These are phyloP conservation scores for Cryptotis parvus DNA, from an alignment of 2,113 vertebrate species.

Conservation along the genomic window DNA sequence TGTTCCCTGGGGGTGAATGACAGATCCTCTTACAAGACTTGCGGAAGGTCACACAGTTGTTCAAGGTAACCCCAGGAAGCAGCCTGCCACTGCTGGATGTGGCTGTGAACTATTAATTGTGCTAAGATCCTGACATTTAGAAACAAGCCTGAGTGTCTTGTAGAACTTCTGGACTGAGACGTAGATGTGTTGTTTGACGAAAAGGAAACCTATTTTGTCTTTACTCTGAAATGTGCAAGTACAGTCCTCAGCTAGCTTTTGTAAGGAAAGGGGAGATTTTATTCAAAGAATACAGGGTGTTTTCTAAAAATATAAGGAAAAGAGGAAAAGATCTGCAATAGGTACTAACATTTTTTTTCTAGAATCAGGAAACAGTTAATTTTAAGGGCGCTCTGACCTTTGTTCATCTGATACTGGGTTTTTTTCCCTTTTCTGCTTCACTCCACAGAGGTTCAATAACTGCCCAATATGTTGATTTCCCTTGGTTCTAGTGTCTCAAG, in stretches of 20 bases:
- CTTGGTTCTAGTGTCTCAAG: neutral
- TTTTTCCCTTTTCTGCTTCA: neutral
- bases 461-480: neutral
- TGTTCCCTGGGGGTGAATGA: neutral
- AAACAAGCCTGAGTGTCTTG: conserved; percentile 9
- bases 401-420: neutral
- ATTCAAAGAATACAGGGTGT: neutral
- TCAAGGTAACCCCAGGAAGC: neutral
- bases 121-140: conserved; percentile 21
- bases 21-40: neutral
- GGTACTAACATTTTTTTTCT: neutral
- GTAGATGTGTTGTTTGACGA: neutral
- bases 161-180: neutral
- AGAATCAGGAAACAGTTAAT: neutral
- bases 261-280: neutral
- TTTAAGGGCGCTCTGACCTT: neutral
- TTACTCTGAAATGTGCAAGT: neutral
- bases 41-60: neutral
- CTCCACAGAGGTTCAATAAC: neutral
- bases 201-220: neutral
- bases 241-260: neutral
- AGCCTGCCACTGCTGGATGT: neutral
- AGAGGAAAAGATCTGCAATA: neutral
- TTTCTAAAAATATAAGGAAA: neutral
- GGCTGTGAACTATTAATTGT: neutral